Evolutionary conservation across 2,113 vertebrate genomes (phyloP), one percentile per base, ranked within the genome.

Genomic region (Daphoenositta chrysoptera): DNA sequence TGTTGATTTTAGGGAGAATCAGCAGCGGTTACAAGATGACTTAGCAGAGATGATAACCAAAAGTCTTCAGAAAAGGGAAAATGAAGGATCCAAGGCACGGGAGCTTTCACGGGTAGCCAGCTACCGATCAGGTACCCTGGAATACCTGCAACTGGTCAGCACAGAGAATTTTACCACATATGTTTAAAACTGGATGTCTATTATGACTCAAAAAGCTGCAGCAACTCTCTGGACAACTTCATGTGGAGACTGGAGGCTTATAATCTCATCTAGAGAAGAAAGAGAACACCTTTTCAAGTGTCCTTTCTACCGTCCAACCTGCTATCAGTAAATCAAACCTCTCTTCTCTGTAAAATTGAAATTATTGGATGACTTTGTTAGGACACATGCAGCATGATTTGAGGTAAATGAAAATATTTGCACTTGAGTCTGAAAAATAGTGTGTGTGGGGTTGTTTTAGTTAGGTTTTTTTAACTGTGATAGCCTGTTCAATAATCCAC

Each of bases 21-120:
- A 99, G 97, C 99, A 99, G 97, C 97, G 98, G n/a, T 97, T 99
- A 87, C 99, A 99, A 75, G 98, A 98, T 69, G 98, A 99, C 73
- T 98, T 99, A 96, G 98, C 99, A 3, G 98, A 99, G 82, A 99
- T 99, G 99, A 99, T 99, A 42, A 97, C 97, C 51, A 98, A 84
- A 50, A 98, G 97, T 57, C 96, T 99, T 86, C 96, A 98, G 96
- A 98, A 98, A 66, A 98, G 98, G n/a, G 97, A 98, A 54, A 95
- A 82, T 0, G 87, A 97, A 9, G 98, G 92, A 6, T 95, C 97
- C 47, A 96, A 97, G 70, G 97, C 71, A 27, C 96, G n/a, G 50
- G 98, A 98, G 86, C 60, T 97, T 40, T 91, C 93, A 4, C 94
- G 97, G 6, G 91, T 98, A 17, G 87, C 96, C 68, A 98, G 98